Conservation (phyloP, 2,113 vertebrate species). For the Gyps fulvus region DNA sequence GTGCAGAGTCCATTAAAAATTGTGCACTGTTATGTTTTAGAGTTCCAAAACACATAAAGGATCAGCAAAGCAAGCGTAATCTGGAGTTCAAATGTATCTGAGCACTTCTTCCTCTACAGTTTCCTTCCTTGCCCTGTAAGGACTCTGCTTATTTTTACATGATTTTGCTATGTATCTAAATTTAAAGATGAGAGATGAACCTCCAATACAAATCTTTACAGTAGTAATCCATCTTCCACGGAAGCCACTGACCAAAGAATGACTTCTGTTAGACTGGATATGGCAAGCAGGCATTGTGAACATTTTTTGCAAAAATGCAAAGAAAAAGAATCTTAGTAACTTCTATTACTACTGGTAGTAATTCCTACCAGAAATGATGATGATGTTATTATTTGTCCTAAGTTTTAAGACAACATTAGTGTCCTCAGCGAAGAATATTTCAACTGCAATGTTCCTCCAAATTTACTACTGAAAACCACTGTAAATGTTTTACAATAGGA, state of each 20-base stretch:
- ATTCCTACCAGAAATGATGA: background rate
- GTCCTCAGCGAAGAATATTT: background rate
- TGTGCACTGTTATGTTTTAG: background rate
- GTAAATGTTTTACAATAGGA: background rate
- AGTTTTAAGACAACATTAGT: background rate
- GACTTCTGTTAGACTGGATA: background rate
- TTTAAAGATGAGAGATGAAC: background rate
- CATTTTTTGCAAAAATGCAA: background rate
- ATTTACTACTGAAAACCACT: background rate
- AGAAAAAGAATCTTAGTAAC: background rate
- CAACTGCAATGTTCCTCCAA: background rate
- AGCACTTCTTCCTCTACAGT: background rate
- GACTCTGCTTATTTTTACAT: background rate
- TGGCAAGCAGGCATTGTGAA: background rate
- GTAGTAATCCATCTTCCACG: background rate
- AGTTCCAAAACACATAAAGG: background rate
- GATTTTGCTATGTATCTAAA: background rate
- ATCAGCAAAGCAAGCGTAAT: background rate
- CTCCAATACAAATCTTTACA: background rate
- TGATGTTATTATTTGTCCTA: background rate
- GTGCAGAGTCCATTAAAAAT: background rate
- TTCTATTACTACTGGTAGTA: background rate
- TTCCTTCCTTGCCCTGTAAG: background rate
- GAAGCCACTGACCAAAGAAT: background rate
- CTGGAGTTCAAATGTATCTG: background rate